Evolutionary conservation across 2,113 vertebrate species (phyloP), one percentile per base, ranked within the genome.

Genomic region (Pomatorhinus ruficollis): DNA sequence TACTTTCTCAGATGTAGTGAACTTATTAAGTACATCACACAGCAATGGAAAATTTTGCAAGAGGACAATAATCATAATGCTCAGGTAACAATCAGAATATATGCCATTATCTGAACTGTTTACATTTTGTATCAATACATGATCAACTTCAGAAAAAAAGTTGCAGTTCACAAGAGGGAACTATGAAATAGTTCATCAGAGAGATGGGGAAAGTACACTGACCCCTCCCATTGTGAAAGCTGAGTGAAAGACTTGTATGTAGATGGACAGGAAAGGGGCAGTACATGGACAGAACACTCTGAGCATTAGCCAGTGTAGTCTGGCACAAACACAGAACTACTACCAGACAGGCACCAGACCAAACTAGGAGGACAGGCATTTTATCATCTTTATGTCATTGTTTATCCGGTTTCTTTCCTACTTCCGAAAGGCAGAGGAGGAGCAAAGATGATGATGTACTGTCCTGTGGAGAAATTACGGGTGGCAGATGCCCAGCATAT

Each of bases 31-130:
- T 72, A 28, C 42, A 87, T 45, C 39, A 89, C 21, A 42, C 10
- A 90, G 39, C 86, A 96, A 40, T 77, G 37, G 53, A 75, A 94
- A 86, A 56, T 42, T 85, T 60, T 91, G 9, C 20, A 84, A 75
- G n/a, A 82, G 14, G 14, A 23, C 65, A 75, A 70, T 84, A 94
- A 83, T 97, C 42, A 87, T 65, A 69, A 75, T 44, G 44, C 71
- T 95, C 35, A 83, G 23, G 35, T 76, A 95, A 59, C 18, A 90
- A 90, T 83, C 60, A 93, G 33, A 94, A 81, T 86, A 40, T 45
- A 39, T 53, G 25, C 22, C 28, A 45, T 93, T 93, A 74, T 93
- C 19, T 70, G 45, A 90, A 31, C 30, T 30, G 30, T 86, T 96
- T 37, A 7, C 15, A 44, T 85, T 81, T 91, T 86, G 39, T 78